Evolutionary conservation across 2,888 invertebrate species (phyloP), one percentile per base, ranked within the genome.

Genomic region (Orchesella flavescens): DNA sequence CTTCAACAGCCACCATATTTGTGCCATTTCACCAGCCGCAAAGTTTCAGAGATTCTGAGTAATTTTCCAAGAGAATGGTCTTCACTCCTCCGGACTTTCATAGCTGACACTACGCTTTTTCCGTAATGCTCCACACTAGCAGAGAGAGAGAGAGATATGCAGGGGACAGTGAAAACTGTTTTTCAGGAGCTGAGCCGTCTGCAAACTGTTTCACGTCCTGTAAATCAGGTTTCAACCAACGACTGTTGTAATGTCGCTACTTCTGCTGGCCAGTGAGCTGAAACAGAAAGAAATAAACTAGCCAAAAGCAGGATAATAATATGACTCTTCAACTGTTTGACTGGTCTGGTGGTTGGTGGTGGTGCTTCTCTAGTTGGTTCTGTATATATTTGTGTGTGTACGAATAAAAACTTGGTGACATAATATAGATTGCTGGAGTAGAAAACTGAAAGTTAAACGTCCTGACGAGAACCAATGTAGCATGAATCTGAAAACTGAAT

Each of bases 51-150:
- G 88, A 88, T 88, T 88, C 87, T 84, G 87, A 85, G 85, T 87
- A 88, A 88, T 88, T 88, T 88, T 88, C 88, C 88, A 87, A 74
- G 78, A 86, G 86, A 85, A 73, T 87, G 87, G 82, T 86, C 87
- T 86, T 87, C 88, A 86, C 87, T 87, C 87, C 87, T 87, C 65
- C 76, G 76, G 68, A 75, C 82, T 76, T 83, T 83, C 82, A 85
- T 71, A 69, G 76, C 76, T 83, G 76, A 84, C 80, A 84, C 79
- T 74, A 78, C 44, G 57, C 43, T 49, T 49, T n/a, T 43, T 75
- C 43, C 44, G 34, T 24, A 15, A 21, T 65, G 23, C n/a, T 76
- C 17, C 23, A 23, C 17, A 61, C 53, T 5, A 9, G 10, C 7
- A 13, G 12, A 23, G 21, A 10, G 5, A 24, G 23, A 34, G 17